phyloP scores from a whole-genome alignment of 2,888 invertebrate species.

The Chalcosyrphus nemorum region DNA sequence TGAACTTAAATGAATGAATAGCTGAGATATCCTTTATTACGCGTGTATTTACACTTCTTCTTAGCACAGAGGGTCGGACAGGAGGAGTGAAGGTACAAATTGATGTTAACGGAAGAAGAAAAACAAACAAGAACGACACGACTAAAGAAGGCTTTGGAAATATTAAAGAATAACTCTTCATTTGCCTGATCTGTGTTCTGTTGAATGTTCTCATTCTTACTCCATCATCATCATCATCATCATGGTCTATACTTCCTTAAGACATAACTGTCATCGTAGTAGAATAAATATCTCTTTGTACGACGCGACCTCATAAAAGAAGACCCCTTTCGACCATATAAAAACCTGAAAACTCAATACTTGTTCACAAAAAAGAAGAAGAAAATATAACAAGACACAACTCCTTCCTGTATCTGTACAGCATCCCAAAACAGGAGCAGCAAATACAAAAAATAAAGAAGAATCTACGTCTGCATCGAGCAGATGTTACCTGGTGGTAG shows the following conservation, averaged over 20 bases:
- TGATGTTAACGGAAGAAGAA: not conserved
- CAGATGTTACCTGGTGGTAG: constrained; percentile 51
- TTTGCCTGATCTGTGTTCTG: not conserved
- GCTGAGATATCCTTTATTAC: not conserved
- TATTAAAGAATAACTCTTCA: not conserved
- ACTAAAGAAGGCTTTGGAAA: not conserved
- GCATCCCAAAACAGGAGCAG: not conserved
- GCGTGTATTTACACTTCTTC: not conserved
- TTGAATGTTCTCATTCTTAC: not conserved
- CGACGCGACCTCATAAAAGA: constrained; percentile 5
- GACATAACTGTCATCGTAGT: not conserved
- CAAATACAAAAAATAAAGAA: too few species aligned
- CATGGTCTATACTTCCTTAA: not conserved
- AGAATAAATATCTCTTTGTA: not conserved
- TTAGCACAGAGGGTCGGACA: not conserved
- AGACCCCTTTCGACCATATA: not conserved
- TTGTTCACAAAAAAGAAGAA: not conserved
- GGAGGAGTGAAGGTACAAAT: not conserved
- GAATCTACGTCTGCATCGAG: constrained; percentile 19
- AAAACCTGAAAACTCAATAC: constrained; percentile 2
- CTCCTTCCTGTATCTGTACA: not conserved
- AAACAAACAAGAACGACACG: not conserved
- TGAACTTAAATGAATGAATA: not conserved
- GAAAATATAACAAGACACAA: not conserved
- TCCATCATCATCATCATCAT: not conserved